Evolutionary conservation across 2,888 invertebrate species (phyloP).

Genomic region (Scelioninae gen. 2): DNA sequence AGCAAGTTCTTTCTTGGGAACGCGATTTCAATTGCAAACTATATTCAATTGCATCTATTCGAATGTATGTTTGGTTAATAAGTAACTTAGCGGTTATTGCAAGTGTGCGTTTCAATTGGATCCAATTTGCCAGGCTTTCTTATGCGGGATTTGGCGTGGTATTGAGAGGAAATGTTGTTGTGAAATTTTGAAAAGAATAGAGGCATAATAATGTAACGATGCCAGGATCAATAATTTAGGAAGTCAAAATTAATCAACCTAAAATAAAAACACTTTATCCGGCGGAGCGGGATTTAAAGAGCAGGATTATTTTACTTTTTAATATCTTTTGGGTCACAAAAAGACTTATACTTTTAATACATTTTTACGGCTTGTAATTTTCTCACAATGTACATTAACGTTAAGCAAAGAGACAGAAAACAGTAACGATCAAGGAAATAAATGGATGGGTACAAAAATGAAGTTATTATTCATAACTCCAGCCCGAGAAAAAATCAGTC

Average conservation of each 20-base stretch:
- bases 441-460: background rate
- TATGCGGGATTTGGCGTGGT: conserved; percentile 5
- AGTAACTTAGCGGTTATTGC: conserved; percentile 14
- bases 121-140: conserved; percentile 19
- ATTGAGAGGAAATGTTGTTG: too few relatives aligned
- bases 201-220: too few relatives aligned
- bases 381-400: background rate
- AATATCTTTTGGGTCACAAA: background rate
- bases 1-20: background rate
- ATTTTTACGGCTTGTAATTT: conserved; percentile 13
- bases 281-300: background rate
- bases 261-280: background rate
- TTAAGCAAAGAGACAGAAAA: background rate
- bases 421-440: background rate
- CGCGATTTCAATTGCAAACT: conserved; percentile 28
- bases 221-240: too few relatives aligned
- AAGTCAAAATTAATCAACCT: too few relatives aligned
- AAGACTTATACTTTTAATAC: conserved; percentile 9
- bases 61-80: conserved; percentile 51
- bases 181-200: too few relatives aligned
- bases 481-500: too few relatives aligned
- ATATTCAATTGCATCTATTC: conserved; percentile 42
- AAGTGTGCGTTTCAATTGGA: conserved; percentile 24
- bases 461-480: conserved; percentile 10
- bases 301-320: background rate